These are phyloP conservation scores for Ditylenchus dipsaci DNA, from an alignment of 1,140 invertebrate species.

Conservation along the genomic window DNA sequence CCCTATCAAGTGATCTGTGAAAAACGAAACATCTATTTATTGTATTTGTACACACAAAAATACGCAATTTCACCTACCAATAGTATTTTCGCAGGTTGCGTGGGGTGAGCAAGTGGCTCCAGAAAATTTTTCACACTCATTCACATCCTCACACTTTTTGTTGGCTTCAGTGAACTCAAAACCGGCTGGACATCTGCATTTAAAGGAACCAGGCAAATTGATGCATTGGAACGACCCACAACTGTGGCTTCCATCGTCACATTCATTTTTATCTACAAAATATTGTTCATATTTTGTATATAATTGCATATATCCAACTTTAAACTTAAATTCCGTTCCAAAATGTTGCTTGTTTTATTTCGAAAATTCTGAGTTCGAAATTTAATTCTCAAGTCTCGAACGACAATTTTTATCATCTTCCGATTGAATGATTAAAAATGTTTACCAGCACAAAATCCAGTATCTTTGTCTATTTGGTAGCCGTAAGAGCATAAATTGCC, in stretches of 20 bases:
- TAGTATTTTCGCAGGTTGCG: conserved; percentile 56
- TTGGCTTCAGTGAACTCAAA: conserved; percentile 59
- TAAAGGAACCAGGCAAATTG: conserved; percentile 59
- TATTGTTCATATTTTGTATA: too few relatives aligned
- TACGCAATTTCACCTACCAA: conserved; percentile 26
- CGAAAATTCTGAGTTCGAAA: too few relatives aligned
- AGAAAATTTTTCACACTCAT: conserved; percentile 55
- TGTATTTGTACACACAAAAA: too few relatives aligned
- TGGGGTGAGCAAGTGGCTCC: conserved; percentile 55
- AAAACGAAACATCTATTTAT: too few relatives aligned
- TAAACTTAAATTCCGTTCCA: too few relatives aligned
- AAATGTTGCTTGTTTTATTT: too few relatives aligned
- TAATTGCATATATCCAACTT: too few relatives aligned
- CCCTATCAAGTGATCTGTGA: too few relatives aligned
- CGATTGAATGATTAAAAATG: neutral
- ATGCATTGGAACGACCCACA: conserved; percentile 62
- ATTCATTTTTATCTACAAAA: conserved; percentile 59
- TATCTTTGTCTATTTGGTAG: conserved; percentile 48
- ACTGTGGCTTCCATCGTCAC: conserved; percentile 58
- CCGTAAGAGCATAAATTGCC: conserved; percentile 52
- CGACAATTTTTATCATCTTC: conserved; percentile 1
- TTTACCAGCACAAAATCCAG: conserved; percentile 54
- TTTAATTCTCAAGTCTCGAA: too few relatives aligned
- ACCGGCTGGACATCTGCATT: conserved; percentile 62
- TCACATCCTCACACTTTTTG: conserved; percentile 50